phyloP scores from a whole-genome alignment of 2,888 invertebrate genomes.

The Aspidiotus destructor region DNA sequence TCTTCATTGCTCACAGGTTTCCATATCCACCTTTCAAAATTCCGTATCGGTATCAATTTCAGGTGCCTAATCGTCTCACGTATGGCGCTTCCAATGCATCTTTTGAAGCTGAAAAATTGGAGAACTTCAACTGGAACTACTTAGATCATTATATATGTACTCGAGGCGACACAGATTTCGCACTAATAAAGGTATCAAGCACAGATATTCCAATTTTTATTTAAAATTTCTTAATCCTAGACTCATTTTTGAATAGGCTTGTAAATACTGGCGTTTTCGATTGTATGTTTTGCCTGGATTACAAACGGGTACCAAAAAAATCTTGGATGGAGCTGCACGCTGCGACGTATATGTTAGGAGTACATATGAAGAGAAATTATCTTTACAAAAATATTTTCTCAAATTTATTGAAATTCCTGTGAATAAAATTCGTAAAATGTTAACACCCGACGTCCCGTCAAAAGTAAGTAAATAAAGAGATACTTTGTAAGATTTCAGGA shows the following conservation, averaged over 20 bases:
- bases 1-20: constrained; percentile 53
- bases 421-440: constrained; percentile 76
- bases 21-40: constrained; percentile 88
- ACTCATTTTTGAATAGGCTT: constrained; percentile 47
- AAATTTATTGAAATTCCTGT: constrained; percentile 76
- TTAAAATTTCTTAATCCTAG: background rate
- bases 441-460: constrained; percentile 36
- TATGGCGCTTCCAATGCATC: constrained; percentile 92
- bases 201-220: background rate
- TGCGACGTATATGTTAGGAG: constrained; percentile 77
- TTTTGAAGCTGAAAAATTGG: constrained; percentile 86
- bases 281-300: constrained; percentile 76
- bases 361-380: constrained; percentile 50
- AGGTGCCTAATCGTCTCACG: constrained; percentile 81
- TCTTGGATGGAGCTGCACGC: constrained; percentile 59
- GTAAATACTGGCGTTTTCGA: constrained; percentile 86
- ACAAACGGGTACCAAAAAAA: constrained; percentile 63
- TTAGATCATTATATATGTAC: constrained; percentile 95
- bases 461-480: constrained; percentile 48
- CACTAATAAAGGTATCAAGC: constrained; percentile 62
- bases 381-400: constrained; percentile 60
- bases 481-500: too few species aligned
- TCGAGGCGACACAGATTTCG: constrained; percentile 83
- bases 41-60: constrained; percentile 83
- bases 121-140: constrained; percentile 96